phyloP scores from a whole-genome alignment of 2,797 vertebrate species.

The Lycodopsis pacificus region DNA sequence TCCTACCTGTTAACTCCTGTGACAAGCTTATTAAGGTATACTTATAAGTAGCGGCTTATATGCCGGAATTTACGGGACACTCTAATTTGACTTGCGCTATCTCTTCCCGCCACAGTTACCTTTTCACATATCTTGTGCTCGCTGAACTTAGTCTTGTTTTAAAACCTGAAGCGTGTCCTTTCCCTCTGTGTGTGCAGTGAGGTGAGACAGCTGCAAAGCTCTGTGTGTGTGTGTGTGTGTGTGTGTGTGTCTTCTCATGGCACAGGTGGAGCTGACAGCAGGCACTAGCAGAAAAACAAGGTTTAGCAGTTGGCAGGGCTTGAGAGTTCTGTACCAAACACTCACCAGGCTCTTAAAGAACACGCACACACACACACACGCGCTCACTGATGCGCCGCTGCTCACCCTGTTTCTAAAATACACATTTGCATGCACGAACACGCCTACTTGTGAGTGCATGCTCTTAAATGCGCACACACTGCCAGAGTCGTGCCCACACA shows the following conservation, averaged over 20 bases:
- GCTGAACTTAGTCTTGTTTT: not conserved
- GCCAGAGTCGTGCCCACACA: conserved; percentile 17
- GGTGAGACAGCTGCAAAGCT: conserved; percentile 64
- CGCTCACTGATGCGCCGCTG: conserved; percentile 12
- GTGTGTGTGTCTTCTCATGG: conserved; percentile 56
- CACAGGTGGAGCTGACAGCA: conserved; percentile 74
- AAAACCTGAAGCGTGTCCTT: conserved; percentile 35
- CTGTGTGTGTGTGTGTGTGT: conserved; percentile 52
- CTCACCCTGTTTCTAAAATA: conserved; percentile 14
- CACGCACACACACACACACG: conserved; percentile 30
- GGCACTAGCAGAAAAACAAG: conserved; percentile 69
- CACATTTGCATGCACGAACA: conserved; percentile 4
- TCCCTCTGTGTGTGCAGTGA: conserved; percentile 30
- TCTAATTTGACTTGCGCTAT: not conserved
- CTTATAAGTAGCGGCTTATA: not conserved
- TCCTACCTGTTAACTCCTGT: too few species aligned
- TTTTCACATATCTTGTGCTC: not conserved
- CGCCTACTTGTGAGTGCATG: conserved; percentile 19
- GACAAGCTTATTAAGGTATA: not conserved
- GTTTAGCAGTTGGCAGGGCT: conserved; percentile 71
- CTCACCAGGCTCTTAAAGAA: conserved; percentile 48
- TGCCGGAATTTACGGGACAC: not conserved
- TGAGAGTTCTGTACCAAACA: conserved; percentile 56
- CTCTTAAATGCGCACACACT: conserved; percentile 6
- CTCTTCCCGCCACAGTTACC: not conserved